phyloP scores from a whole-genome alignment of 2,888 invertebrate species.

The Caenorhabditis japonica region DNA sequence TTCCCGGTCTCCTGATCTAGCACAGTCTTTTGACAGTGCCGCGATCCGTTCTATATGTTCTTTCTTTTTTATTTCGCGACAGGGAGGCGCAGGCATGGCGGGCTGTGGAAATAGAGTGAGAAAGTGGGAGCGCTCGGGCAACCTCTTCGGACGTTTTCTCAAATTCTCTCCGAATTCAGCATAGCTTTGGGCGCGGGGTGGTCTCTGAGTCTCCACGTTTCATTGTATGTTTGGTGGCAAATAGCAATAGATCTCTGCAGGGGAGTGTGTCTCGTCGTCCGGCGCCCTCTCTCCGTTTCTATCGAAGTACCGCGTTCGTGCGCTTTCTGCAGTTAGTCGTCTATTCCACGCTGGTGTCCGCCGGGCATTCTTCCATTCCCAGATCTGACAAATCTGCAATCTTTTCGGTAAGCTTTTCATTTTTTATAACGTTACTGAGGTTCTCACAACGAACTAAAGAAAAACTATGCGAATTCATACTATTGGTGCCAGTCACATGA shows the following conservation, averaged over 20 bases:
- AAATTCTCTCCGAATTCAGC: conserved; percentile 45
- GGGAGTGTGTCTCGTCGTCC: conserved; percentile 43
- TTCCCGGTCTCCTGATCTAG: conserved; percentile 29
- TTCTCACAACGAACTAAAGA: no score
- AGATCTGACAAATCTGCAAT: conserved; percentile 44
- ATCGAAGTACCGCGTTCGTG: conserved; percentile 54
- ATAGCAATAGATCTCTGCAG: conserved; percentile 52
- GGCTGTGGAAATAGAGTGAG: conserved; percentile 12
- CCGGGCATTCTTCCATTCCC: conserved; percentile 58
- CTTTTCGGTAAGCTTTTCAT: conserved; percentile 29
- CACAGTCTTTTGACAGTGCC: conserved; percentile 31
- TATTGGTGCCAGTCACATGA: no score
- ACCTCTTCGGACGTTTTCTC: conserved; percentile 32
- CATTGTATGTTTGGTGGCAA: conserved; percentile 40
- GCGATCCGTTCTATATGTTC: conserved; percentile 52
- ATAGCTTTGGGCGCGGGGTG: conserved; percentile 40
- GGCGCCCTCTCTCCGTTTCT: conserved; percentile 39
- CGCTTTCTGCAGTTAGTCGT: conserved; percentile 54
- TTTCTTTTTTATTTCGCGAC: conserved; percentile 46
- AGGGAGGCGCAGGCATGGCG: conserved; percentile 40
- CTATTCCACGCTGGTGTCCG: conserved; percentile 53
- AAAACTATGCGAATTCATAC: no score
- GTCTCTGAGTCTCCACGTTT: conserved; percentile 37
- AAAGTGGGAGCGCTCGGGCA: conserved; percentile 13
- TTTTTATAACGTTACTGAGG: no score